These are phyloP conservation scores for Caerostris extrusa DNA, from an alignment of 1,140 invertebrate species.

Conservation along the genomic window DNA sequence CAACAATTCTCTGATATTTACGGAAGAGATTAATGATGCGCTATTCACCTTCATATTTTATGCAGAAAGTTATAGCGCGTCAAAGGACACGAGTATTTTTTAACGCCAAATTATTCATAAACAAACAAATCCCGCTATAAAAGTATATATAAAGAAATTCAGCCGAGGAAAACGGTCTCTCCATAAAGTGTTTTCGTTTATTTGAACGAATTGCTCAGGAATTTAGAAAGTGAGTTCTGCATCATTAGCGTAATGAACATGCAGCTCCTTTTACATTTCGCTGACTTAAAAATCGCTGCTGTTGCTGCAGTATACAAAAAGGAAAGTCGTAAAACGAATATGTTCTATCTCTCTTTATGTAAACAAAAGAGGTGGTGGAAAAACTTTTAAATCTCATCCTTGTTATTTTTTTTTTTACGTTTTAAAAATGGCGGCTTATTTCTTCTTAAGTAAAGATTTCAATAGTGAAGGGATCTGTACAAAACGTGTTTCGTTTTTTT, in stretches of 20 bases:
- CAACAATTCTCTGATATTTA: too few relatives aligned
- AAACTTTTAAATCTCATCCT: slow-evolving; percentile 2
- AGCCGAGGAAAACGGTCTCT: neutral
- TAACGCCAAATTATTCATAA: neutral
- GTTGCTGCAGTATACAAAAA: neutral
- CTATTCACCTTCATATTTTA: neutral
- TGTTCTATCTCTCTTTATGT: neutral
- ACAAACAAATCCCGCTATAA: neutral
- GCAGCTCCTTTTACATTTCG: neutral
- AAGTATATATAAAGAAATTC: neutral
- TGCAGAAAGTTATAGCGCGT: neutral
- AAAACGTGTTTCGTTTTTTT: too few relatives aligned
- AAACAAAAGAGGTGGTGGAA: neutral
- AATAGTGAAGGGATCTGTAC: too few relatives aligned
- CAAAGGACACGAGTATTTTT: neutral
- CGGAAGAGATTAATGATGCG: neutral
- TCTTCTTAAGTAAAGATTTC: neutral
- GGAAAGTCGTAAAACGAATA: neutral
- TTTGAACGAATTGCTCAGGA: neutral
- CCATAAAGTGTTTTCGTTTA: neutral
- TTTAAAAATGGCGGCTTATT: slow-evolving; percentile 8
- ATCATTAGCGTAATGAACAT: slow-evolving; percentile 16
- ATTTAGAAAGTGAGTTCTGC: slow-evolving; percentile 17
- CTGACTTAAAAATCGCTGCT: neutral
- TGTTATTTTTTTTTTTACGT: neutral